Evolutionary conservation across 2,888 invertebrate species (phyloP), one percentile per base, ranked within the genome.

Genomic region (Eristalis pertinax): DNA sequence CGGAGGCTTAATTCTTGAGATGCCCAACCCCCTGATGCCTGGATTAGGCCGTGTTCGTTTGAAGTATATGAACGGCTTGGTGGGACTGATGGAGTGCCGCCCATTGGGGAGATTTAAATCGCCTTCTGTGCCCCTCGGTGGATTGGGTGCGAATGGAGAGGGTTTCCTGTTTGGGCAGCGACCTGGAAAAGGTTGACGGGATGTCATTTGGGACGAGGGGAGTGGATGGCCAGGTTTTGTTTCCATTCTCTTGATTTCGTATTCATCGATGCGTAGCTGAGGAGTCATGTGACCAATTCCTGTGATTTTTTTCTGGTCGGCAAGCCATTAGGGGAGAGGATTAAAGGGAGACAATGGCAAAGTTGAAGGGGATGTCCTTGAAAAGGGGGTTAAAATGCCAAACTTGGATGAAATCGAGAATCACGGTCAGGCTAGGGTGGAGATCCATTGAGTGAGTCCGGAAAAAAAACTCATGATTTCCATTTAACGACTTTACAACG

Each of bases 11-110:
- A 58, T 58, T 58, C 35, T 35, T 35, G 13, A 32, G 56, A 22
- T 32, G 56, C 13, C 56, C 43, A n/a, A 38, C 60, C 58, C 26
- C 56, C 24, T 35, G n/a, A n/a, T 19, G 4, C 19, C 29, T 1
- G 29, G 68, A 68, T 76, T 76, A 62, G 32, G 43, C 26, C 22
- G 60, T 62, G 62, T 43, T 68, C 29, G 24, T 65, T 60, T 76
- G 58, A 68, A 32, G 41, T 68, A 60, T 60, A 60, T 62, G 68
- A 76, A 68, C 58, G 56, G 24, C 65, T 58, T 41, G 60, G 38
- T 38, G 58, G 24, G 60, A 60, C 60, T 60, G 38, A 15, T 26
- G 60, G 60, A 69, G 60, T 24, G 58, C 24, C 10, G 60, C 8
- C 60, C 70, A 43, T 43, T 76, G 43, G 67, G 58, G 29, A 22